These are phyloP conservation scores for Hypotaenidia okinawae DNA, from an alignment of 2,797 vertebrate genomes.

Conservation along the genomic window DNA sequence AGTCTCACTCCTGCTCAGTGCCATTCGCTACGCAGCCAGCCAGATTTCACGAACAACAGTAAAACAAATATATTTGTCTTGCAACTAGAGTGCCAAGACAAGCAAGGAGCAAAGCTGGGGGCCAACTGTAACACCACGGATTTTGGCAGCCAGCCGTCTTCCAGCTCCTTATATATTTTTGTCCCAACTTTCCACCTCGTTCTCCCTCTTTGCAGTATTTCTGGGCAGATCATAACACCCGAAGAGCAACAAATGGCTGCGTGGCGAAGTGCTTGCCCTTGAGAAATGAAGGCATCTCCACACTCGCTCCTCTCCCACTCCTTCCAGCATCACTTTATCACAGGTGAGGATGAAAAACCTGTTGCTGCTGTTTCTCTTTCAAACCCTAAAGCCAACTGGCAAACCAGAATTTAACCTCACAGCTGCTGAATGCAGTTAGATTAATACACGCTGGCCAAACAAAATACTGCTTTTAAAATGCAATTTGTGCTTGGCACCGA, in stretches of 20 bases:
- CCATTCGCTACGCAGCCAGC: background rate
- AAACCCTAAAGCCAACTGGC: constrained; percentile 49
- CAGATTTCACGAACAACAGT: constrained; percentile 30
- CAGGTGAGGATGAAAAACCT: constrained; percentile 14
- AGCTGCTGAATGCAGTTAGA: constrained; percentile 45
- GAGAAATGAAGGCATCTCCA: constrained; percentile 27
- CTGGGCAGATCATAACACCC: constrained; percentile 22
- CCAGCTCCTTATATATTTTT: constrained; percentile 57
- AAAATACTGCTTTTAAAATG: constrained; percentile 67
- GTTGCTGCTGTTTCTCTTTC: constrained; percentile 59
- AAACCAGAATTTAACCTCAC: constrained; percentile 56
- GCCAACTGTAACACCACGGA: constrained; percentile 65
- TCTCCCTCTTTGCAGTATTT: constrained; percentile 12
- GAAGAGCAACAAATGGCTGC: background rate
- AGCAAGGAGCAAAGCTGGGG: constrained; percentile 59
- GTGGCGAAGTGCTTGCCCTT: background rate
- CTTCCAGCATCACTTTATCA: background rate
- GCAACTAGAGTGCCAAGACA: constrained; percentile 53
- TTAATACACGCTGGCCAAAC: constrained; percentile 13
- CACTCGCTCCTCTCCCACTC: background rate
- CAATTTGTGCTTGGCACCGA: constrained; percentile 66
- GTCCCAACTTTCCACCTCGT: constrained; percentile 53
- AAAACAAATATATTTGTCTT: constrained; percentile 61
- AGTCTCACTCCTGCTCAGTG: constrained; percentile 18
- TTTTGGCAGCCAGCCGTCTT: constrained; percentile 59